These are phyloP conservation scores for Hyles euphorbiae DNA, from an alignment of 1,140 invertebrate genomes.

Conservation along the genomic window DNA sequence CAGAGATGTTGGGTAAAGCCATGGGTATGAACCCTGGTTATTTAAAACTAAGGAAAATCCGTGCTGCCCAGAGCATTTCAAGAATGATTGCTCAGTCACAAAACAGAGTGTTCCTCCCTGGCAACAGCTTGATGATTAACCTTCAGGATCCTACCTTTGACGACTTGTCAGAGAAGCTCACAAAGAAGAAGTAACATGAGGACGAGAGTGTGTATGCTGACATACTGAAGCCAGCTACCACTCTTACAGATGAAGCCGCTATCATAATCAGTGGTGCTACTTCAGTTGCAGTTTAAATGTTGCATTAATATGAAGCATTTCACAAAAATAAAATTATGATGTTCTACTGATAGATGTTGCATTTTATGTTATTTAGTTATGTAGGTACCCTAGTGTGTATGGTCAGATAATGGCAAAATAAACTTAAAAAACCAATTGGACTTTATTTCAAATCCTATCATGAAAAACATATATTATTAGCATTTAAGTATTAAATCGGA, in stretches of 20 bases:
- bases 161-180: slow-evolving; percentile 87
- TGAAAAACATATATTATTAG: too few relatives aligned
- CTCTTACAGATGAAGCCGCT: slow-evolving; percentile 57
- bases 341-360: slow-evolving; percentile 34
- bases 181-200: slow-evolving; percentile 85
- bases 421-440: slow-evolving; percentile 18
- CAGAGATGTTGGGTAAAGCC: slow-evolving; percentile 97
- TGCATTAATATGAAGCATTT: slow-evolving; percentile 36
- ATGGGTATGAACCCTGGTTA: slow-evolving; percentile 97
- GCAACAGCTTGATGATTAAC: slow-evolving; percentile 97
- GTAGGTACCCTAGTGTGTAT: slow-evolving; percentile 63
- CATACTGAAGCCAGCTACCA: slow-evolving; percentile 42
- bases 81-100: slow-evolving; percentile 96
- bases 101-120: slow-evolving; percentile 96
- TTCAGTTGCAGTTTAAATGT: slow-evolving; percentile 52
- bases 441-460: slow-evolving; percentile 12
- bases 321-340: slow-evolving; percentile 33
- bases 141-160: slow-evolving; percentile 96
- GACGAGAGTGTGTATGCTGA: slow-evolving; percentile 51
- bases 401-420: slow-evolving; percentile 43
- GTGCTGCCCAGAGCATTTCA: slow-evolving; percentile 97
- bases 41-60: slow-evolving; percentile 96
- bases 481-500: too few relatives aligned
- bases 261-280: slow-evolving; percentile 55
- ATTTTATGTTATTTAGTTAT: slow-evolving; percentile 70